Percentiles rank a stretch among this genome's conserved stretches.
Evolutionary conservation across 2,888 invertebrate species (phyloP).

Genomic region (Masnerella sp.): DNA sequence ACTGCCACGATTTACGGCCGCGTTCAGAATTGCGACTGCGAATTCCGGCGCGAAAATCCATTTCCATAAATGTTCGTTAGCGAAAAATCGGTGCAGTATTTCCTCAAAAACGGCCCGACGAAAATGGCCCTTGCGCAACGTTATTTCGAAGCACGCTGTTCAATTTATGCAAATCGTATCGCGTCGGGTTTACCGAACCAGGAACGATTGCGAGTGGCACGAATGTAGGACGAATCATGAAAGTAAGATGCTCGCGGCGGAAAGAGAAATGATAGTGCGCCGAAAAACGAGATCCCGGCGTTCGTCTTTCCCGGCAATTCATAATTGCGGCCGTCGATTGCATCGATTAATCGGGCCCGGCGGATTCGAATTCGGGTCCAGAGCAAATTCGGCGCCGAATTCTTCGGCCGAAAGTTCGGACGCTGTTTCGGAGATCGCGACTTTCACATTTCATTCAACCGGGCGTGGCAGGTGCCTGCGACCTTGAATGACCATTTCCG

Average conservation of each 20-base stretch:
- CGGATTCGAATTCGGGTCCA: slow-evolving; percentile 4
- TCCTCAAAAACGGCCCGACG: slow-evolving; percentile 30
- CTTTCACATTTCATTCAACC: slow-evolving; percentile 61
- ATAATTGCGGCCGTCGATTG: slow-evolving; percentile 13
- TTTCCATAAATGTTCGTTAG: slow-evolving; percentile 26
- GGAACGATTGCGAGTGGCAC: slow-evolving; percentile 58
- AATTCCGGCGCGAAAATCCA: slow-evolving; percentile 1
- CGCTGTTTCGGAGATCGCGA: slow-evolving; percentile 57
- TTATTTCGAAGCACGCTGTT: slow-evolving; percentile 48
- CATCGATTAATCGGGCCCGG: slow-evolving; percentile 16
- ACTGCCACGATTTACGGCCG: too few relatives aligned
- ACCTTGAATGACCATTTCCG: slow-evolving; percentile 58
- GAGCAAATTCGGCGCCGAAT: slow-evolving; percentile 37
- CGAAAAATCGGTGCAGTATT: slow-evolving; percentile 21
- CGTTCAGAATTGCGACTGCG: too few relatives aligned
- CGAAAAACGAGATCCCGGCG: slow-evolving; percentile 33
- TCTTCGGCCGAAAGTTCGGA: slow-evolving; percentile 58
- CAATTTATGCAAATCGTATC: slow-evolving; percentile 56
- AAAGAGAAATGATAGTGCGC: slow-evolving; percentile 56
- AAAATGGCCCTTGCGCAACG: slow-evolving; percentile 33
- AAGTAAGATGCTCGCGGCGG: slow-evolving; percentile 57
- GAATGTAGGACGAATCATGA: slow-evolving; percentile 59
- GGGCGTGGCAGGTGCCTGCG: slow-evolving; percentile 60
- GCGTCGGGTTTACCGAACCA: slow-evolving; percentile 57
- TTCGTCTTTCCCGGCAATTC: background rate